Evolutionary conservation across 2,888 invertebrate genomes (phyloP).

Genomic region (Clunio marinus): DNA sequence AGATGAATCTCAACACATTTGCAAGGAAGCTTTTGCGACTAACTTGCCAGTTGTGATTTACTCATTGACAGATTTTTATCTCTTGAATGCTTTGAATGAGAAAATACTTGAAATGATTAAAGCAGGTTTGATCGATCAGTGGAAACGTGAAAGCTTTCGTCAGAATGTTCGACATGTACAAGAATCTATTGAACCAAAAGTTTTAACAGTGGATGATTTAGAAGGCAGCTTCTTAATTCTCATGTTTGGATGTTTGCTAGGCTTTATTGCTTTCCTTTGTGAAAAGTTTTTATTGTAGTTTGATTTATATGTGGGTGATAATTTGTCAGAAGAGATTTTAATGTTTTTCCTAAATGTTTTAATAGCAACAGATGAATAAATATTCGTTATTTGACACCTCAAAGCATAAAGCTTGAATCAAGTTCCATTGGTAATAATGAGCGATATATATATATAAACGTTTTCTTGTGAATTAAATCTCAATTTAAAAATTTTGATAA

Average conservation of each 20-base stretch:
- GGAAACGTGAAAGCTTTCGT: slow-evolving; percentile 7
- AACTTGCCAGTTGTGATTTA: slow-evolving; percentile 21
- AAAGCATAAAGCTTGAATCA: too few relatives aligned
- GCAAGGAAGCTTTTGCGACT: slow-evolving; percentile 19
- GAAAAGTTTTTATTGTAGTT: too few relatives aligned
- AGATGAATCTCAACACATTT: not conserved
- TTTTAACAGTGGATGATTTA: not conserved
- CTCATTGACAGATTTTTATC: not conserved
- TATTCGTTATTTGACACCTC: too few relatives aligned
- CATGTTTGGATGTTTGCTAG: not conserved
- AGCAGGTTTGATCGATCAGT: slow-evolving; percentile 26
- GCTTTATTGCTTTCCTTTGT: not conserved
- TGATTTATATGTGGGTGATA: too few relatives aligned
- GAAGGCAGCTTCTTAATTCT: slow-evolving; percentile 3
- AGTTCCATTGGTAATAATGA: too few relatives aligned
- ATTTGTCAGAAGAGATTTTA: too few relatives aligned
- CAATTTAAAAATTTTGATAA: too few relatives aligned
- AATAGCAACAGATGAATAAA: too few relatives aligned
- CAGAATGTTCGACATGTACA: not conserved
- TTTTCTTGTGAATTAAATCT: too few relatives aligned
- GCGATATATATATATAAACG: too few relatives aligned
- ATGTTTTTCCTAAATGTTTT: too few relatives aligned
- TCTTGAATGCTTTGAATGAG: slow-evolving; percentile 6
- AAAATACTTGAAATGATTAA: not conserved
- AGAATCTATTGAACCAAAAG: not conserved